These are phyloP conservation scores for Tetragnatha versicolor DNA, from an alignment of 1,140 invertebrate genomes.

Conservation along the genomic window DNA sequence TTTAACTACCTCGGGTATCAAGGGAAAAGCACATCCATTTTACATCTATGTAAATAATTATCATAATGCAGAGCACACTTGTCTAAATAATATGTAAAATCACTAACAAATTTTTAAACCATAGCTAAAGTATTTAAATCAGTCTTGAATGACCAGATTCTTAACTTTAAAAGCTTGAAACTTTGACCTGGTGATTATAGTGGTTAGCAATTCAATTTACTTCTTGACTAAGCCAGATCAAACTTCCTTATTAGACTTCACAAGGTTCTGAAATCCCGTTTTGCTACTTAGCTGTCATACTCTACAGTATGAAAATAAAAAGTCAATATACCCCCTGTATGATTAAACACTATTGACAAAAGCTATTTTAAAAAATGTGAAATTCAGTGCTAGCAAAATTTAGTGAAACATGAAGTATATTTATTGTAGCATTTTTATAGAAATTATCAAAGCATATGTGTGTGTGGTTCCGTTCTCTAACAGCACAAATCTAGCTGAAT, in stretches of 20 bases:
- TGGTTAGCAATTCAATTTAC: background rate
- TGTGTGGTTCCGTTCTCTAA: slow-evolving; percentile 30
- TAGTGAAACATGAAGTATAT: background rate
- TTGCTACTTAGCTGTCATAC: slow-evolving; percentile 8
- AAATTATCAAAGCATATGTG: slow-evolving; percentile 20
- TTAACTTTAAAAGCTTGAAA: slow-evolving; percentile 18
- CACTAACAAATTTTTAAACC: slow-evolving; percentile 22
- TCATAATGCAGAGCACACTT: slow-evolving; percentile 20
- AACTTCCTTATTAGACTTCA: background rate
- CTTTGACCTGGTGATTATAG: slow-evolving; percentile 23
- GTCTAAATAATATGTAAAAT: slow-evolving; percentile 30
- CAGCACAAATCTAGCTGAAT: slow-evolving; percentile 25
- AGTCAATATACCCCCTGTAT: too few species aligned
- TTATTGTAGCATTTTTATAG: slow-evolving; percentile 25
- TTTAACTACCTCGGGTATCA: slow-evolving; percentile 30
- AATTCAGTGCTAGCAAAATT: too few species aligned
- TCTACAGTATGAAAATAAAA: slow-evolving; percentile 8
- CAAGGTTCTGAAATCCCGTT: slow-evolving; percentile 13
- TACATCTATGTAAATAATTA: slow-evolving; percentile 38
- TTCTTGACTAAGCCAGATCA: slow-evolving; percentile 3
- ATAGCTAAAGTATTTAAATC: slow-evolving; percentile 11
- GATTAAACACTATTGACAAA: too few species aligned
- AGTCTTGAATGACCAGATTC: slow-evolving; percentile 29
- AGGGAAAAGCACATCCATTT: slow-evolving; percentile 36
- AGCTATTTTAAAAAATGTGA: too few species aligned